Evolutionary conservation across 1,140 invertebrate species (phyloP), one percentile per base, ranked within the genome.

Genomic region (Epicauta chinensis): DNA sequence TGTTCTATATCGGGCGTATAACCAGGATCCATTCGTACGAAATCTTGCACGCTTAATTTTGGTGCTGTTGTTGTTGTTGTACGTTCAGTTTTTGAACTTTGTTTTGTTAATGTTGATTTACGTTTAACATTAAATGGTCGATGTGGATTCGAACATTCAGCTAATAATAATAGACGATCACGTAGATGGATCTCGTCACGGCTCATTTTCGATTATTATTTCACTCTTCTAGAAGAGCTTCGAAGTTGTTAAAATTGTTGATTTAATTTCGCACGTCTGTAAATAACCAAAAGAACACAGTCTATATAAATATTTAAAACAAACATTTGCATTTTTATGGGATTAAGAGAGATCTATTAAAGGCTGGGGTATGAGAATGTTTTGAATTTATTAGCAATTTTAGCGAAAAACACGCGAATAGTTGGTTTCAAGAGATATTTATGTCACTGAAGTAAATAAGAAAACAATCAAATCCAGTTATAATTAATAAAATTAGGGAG

Each of bases 1-100:
- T 79, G 77, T 58, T 78, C 78, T 61, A 79, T 79, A 61, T 80
- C 77, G 42, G 77, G 70, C 32, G 76, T 80, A 58, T 79, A 80
- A 43, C 65, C 62, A 17, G 65, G 65, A 60, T 70, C 68, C 65
- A 68, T 67, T 13, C 66, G 43, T n/a, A 68, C 66, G 30, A 67
- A 68, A 39, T 70, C 67, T 51, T 70, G 67, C 38, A 70, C 58
- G 48, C 64, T 69, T 12, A 68, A 56, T 43, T 68, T 67, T 9
- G 56, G 54, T 9, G 23, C 7, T 23, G 23, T 1, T 43, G 67
- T 67, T 9, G 56, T 52, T 9, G 23, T 23, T 23, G 23, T 1
- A 23, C 23, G 23, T 23, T 60, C 62, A 6, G 32, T 47, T 56
- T 63, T 51, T 1, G 45, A 47, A n/a, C 45, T 37, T 15, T 47